Percentiles rank a stretch among this genome's conserved stretches.
phyloP scores from a whole-genome alignment of 92 coral and sea anemone genomes.

The Umimayanthus kanabou region DNA sequence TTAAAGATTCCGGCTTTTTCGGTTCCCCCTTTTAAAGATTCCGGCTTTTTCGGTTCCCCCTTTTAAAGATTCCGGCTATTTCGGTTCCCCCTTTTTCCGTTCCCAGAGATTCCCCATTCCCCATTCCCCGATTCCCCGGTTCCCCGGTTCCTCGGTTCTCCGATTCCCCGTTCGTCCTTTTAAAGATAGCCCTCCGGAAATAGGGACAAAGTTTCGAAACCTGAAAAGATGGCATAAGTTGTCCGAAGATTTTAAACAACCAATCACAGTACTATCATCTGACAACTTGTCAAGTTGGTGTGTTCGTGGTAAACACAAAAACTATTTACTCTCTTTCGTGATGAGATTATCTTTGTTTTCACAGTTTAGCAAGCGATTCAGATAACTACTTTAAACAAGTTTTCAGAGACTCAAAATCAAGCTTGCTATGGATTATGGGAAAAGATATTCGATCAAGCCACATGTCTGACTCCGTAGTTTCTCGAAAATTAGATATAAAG shows the following conservation, averaged over 20 bases:
- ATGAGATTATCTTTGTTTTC: no score
- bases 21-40: no score
- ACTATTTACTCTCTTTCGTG: neutral
- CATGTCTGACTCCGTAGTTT: constrained; percentile 12
- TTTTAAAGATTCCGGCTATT: no score
- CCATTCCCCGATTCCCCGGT: no score
- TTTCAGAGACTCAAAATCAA: constrained; percentile 7
- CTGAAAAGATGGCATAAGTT: constrained; percentile 23
- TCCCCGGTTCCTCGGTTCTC: no score
- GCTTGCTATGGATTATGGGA: constrained; percentile 18
- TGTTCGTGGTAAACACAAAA: neutral
- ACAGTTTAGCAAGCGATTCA: constrained; percentile 1
- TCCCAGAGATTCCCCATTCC: no score
- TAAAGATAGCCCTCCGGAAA: no score
- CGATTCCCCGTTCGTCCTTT: no score
- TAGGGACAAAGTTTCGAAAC: constrained; percentile 26
- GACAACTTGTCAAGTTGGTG: neutral
- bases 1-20: no score
- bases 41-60: no score
- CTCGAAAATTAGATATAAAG: neutral
- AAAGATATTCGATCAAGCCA: constrained; percentile 6
- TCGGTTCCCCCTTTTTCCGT: no score
- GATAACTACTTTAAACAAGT: neutral
- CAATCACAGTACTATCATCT: neutral
- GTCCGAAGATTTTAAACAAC: no score